Evolutionary conservation across 2,888 invertebrate species (phyloP), one percentile per base, ranked within the genome.

Genomic region (Punctoribates punctum): DNA sequence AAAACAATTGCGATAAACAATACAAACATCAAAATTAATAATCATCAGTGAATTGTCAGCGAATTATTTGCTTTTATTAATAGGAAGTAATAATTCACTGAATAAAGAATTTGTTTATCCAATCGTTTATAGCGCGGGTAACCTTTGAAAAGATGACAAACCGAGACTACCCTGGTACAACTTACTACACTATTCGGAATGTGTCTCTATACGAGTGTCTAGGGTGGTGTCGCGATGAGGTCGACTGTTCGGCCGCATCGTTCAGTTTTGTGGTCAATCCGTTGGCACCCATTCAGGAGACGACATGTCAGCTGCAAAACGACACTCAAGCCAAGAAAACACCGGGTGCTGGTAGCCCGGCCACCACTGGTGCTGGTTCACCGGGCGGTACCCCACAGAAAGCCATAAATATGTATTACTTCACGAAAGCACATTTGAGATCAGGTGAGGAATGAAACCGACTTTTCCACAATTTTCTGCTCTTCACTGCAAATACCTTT

Each of bases 231-330:
- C 88, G 94, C 73, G 94, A 95, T 83, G 94, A 95, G 82, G 89
- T 91, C 0, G 93, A 94, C 82, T 95, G 95, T 82, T 93, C 92
- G 82, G 94, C 95, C 1, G 94, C 94, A 6, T 91, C 93, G 3
- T 96, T 95, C 84, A 94, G 94, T 85, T 95, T 95, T 85, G 94
- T 95, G 54, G 88, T 94, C 78, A 95, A 95, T 84, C 95, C 95
- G 11, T 84, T 95, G 82, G 93, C 94, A 78, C 94, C 95, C 0
- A 90, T 92, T 76, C 95, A 94, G 85, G 94, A 94, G 84, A 94
- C 94, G 11, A 87, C 93, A 78, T 94, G 94, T 83, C 89, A 94
- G 83, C 87, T 95, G 81, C 94, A 94, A 85, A 95, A 95, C 85
- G 94, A 94, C 83, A 94, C 95, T 0, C 90, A 92, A 80, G 93